phyloP scores from a whole-genome alignment of 1,140 invertebrate species.

The Leptinotarsa lineolata region DNA sequence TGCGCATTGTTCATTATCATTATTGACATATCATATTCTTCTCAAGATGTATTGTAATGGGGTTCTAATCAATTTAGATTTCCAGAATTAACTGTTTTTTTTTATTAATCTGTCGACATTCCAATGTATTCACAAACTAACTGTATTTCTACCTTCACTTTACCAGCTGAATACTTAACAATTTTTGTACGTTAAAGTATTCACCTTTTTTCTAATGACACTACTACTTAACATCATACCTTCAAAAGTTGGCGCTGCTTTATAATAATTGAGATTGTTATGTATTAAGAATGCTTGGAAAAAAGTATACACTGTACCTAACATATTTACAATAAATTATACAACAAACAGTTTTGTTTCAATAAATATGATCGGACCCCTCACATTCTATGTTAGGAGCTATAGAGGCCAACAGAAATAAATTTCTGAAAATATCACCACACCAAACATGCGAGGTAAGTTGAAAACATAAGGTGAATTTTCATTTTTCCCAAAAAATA shows the following conservation, averaged over 20 bases:
- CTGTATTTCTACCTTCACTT: not conserved
- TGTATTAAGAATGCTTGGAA: not conserved
- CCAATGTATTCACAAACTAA: not conserved
- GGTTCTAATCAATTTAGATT: too few relatives aligned
- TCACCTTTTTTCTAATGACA: not conserved
- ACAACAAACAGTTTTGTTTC: too few relatives aligned
- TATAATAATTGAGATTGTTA: not conserved
- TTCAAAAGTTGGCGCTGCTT: not conserved
- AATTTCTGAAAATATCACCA: too few relatives aligned
- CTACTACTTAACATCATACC: not conserved
- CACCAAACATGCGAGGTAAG: too few relatives aligned
- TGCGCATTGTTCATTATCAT: too few relatives aligned
- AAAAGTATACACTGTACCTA: not conserved
- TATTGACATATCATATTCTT: too few relatives aligned
- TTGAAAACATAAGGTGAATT: too few relatives aligned
- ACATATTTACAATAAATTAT: not conserved
- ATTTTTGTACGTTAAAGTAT: not conserved
- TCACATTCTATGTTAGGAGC: too few relatives aligned
- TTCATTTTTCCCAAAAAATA: too few relatives aligned
- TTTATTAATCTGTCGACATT: not conserved
- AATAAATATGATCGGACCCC: too few relatives aligned
- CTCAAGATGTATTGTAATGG: too few relatives aligned
- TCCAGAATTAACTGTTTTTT: not conserved
- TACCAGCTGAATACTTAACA: not conserved
- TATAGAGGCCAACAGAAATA: too few relatives aligned